Conservation (phyloP, 2,888 invertebrate species). For the Drosophila parthenogenetica region DNA sequence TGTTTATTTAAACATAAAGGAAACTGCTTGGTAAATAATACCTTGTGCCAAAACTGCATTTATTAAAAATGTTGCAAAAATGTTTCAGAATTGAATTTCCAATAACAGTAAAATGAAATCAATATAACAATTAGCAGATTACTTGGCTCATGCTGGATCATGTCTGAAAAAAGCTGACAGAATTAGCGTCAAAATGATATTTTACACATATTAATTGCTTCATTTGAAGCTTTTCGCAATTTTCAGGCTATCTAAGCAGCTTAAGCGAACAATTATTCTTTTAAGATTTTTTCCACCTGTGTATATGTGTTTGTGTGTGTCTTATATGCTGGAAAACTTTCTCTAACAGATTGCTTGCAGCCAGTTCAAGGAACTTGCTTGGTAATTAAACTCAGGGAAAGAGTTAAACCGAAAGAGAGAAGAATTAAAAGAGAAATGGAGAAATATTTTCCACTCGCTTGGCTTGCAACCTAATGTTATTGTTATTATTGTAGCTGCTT, state of each 20-base stretch:
- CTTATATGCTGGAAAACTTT: conserved; percentile 28
- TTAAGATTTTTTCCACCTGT: conserved; percentile 19
- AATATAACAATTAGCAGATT: background rate
- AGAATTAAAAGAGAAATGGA: conserved; percentile 46
- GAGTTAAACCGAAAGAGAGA: background rate
- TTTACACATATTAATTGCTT: conserved; percentile 12
- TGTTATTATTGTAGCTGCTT: conserved; percentile 51
- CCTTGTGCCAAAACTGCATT: background rate
- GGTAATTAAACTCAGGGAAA: conserved; percentile 67
- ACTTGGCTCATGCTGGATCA: background rate
- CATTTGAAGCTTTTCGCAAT: conserved; percentile 1
- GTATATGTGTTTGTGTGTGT: background rate
- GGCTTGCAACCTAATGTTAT: conserved; percentile 44
- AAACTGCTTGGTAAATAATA: conserved; percentile 1
- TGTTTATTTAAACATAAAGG: conserved; percentile 11
- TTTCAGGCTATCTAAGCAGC: background rate
- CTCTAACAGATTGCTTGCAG: conserved; percentile 21
- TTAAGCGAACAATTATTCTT: conserved; percentile 21
- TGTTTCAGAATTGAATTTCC: background rate
- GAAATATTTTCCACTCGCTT: conserved; percentile 72
- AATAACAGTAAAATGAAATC: background rate
- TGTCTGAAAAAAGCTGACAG: background rate
- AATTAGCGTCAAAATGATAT: background rate
- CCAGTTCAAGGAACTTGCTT: conserved; percentile 57
- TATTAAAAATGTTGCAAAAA: conserved; percentile 1